These are phyloP conservation scores for Scolanthus callimorphus DNA, from an alignment of 92 coral and sea anemone genomes.

Conservation along the genomic window DNA sequence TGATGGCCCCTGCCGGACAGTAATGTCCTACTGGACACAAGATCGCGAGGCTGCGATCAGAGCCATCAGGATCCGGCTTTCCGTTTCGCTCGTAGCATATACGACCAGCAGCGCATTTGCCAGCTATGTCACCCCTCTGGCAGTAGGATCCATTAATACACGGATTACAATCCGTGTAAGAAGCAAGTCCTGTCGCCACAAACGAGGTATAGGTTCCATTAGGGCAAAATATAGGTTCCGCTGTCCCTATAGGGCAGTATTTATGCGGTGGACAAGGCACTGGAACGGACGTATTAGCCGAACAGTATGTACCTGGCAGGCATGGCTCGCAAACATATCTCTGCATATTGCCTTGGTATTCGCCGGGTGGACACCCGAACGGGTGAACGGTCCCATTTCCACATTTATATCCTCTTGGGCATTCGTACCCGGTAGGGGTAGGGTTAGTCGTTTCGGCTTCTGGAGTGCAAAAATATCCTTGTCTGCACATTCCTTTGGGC, in stretches of 20 bases:
- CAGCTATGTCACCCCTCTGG: conserved; percentile 78
- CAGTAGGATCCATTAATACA: conserved; percentile 82
- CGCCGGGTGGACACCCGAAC: conserved; percentile 76
- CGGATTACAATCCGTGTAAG: conserved; percentile 67
- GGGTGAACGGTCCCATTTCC: conserved; percentile 85
- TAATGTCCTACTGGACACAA: conserved; percentile 79
- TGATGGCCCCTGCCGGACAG: conserved; percentile 79
- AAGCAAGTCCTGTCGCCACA: conserved; percentile 50
- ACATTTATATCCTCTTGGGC: conserved; percentile 83
- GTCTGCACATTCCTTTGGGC: conserved; percentile 63
- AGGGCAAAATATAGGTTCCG: conserved; percentile 81
- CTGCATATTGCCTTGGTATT: conserved; percentile 67
- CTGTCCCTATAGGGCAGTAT: conserved; percentile 73
- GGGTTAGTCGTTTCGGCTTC: conserved; percentile 65
- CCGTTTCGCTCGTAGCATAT: conserved; percentile 79
- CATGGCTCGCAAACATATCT: conserved; percentile 63
- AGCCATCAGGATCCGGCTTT: conserved; percentile 84
- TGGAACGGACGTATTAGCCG: conserved; percentile 79
- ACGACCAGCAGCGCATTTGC: conserved; percentile 75
- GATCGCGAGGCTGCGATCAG: conserved; percentile 55
- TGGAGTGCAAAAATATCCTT: conserved; percentile 84
- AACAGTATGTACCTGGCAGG: conserved; percentile 79
- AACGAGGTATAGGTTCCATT: conserved; percentile 77
- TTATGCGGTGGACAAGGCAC: conserved; percentile 71
- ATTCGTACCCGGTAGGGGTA: conserved; percentile 58